These are phyloP conservation scores for Spondyliosoma cantharus DNA, from an alignment of 2,797 vertebrate genomes.

Conservation along the genomic window DNA sequence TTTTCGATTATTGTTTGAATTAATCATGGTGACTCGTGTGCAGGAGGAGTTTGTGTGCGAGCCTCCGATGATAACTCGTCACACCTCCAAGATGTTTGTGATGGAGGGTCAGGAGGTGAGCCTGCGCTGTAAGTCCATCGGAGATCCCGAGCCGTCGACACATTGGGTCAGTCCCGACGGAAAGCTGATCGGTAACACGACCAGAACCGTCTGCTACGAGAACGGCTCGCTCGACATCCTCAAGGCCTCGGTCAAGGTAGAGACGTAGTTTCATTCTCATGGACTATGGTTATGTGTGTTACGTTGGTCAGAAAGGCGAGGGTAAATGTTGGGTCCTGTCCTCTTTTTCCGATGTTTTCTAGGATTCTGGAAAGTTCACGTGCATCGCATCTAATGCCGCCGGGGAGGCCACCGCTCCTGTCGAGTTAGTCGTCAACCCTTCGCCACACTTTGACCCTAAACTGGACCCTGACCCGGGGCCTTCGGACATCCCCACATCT, in stretches of 20 bases:
- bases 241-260: slow-evolving; percentile 81
- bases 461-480: slow-evolving; percentile 84
- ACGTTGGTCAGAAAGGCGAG: neutral
- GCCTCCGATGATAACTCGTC: slow-evolving; percentile 91
- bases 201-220: slow-evolving; percentile 88
- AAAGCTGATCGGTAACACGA: slow-evolving; percentile 91
- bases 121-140: slow-evolving; percentile 92
- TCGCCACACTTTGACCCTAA: slow-evolving; percentile 89
- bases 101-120: slow-evolving; percentile 89
- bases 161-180: slow-evolving; percentile 95
- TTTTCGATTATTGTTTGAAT: too few relatives aligned
- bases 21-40: neutral
- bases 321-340: neutral
- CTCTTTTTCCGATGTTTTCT: neutral
- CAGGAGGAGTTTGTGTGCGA: slow-evolving; percentile 93
- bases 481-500: slow-evolving; percentile 88
- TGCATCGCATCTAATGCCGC: slow-evolving; percentile 96
- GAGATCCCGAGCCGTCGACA: slow-evolving; percentile 91
- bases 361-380: slow-evolving; percentile 91
- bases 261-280: neutral
- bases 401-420: slow-evolving; percentile 90
- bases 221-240: slow-evolving; percentile 94
- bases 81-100: slow-evolving; percentile 85
- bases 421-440: slow-evolving; percentile 89
- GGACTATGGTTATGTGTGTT: too few relatives aligned